A percentile compares a stretch with the other conserved stretches of the same genome.
Evolutionary conservation across 2,113 vertebrate species (phyloP).

Genomic region (Syrmaticus mikado): DNA sequence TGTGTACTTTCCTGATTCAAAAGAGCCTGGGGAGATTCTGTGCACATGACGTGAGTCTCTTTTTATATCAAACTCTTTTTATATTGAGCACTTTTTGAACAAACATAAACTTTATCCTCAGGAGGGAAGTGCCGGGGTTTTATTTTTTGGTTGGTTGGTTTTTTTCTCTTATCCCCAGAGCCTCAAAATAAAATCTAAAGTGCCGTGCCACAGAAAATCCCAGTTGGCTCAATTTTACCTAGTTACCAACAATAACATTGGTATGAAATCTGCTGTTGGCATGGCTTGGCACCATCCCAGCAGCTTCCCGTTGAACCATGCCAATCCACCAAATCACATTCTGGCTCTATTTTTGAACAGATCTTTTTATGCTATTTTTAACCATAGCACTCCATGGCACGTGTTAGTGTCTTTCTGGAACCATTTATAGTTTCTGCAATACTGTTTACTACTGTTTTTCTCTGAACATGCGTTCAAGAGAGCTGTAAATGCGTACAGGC

Average conservation of each 20-base stretch:
- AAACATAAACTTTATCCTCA: neutral
- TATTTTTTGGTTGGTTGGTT: neutral
- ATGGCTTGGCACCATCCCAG: neutral
- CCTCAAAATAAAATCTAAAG: slow-evolving; percentile 1
- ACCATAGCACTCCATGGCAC: neutral
- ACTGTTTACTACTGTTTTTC: neutral
- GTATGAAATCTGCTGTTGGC: neutral
- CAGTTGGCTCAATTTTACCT: neutral
- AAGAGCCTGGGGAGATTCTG: neutral
- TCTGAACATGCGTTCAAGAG: neutral
- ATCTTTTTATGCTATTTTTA: neutral
- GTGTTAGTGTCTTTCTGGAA: neutral
- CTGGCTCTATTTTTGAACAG: neutral
- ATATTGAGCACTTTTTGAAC: neutral
- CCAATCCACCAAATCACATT: neutral
- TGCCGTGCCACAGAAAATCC: neutral
- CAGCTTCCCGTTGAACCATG: neutral
- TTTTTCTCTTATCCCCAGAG: neutral
- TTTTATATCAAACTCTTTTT: neutral
- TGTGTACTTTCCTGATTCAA: neutral
- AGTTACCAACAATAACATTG: neutral
- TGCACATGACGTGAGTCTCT: neutral
- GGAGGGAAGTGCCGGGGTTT: neutral
- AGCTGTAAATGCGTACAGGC: neutral
- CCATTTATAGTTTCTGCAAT: neutral